Base-by-base conservation (phyloP, 2,113 vertebrate genomes). In the Bambusicola thoracicus region DNA sequence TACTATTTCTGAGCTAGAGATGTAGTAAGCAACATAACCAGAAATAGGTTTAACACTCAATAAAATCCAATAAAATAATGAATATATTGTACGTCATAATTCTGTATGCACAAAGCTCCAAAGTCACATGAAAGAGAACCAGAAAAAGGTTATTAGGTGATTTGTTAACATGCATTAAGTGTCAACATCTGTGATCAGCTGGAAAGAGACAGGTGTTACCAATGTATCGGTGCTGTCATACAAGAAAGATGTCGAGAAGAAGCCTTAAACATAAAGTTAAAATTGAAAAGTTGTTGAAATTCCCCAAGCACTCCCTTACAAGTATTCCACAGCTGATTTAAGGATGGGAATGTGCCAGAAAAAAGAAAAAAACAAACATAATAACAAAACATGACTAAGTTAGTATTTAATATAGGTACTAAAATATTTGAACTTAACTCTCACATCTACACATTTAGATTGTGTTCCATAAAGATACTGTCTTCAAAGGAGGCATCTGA, bases 271-370 rank as follows among this genome's bases (percentile, higher is more conserved):
- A 5, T 58, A 63, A 96, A 94, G 73, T 63, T 81, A 90, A 86
- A 88, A 89, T 70, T 75, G 74, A 92, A 96, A 94, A 97, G 66
- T 81, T 95, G 69, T 55, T 91, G 83, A 97, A 96, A 96, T 95
- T 41, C 41, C 91, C 62, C 83, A 92, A 41, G 40, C 77, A 74
- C 73, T 79, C 96, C 89, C 79, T 95, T 83, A 51, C 49, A 93
- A 92, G 46, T 94, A 95, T 85, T 90, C 61, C 61, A 94, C 29
- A 27, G 90, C 76, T 96, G 91, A 96, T 91, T 95, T 70, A 92
- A 86, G 77, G 59, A 32, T 96, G 81, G 89, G 92, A 79, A 82
- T 63, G 29, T 69, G 90, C 89, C 91, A 94, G 94, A 55, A 94
- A 79, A 84, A 93, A 70, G 48, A 7, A 25, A 36, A 58, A 58